phyloP scores from a whole-genome alignment of 2,113 vertebrate genomes.

The Malurus elegans region DNA sequence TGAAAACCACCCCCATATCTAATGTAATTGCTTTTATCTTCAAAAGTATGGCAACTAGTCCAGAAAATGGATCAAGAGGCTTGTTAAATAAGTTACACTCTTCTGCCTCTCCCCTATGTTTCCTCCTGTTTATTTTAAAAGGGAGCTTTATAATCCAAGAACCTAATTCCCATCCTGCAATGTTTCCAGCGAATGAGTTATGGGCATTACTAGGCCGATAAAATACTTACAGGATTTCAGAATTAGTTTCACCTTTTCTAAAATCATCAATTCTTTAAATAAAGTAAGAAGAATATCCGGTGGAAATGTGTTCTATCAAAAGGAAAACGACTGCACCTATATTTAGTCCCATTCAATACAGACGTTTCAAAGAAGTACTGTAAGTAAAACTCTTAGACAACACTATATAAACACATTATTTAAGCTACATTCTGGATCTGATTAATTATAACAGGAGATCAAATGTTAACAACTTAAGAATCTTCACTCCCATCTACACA shows the following conservation, averaged over 20 bases:
- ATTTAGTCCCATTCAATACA: slow-evolving; percentile 11
- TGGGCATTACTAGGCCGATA: slow-evolving; percentile 24
- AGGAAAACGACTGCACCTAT: slow-evolving; percentile 5
- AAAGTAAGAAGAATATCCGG: slow-evolving; percentile 32
- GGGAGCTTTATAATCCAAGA: slow-evolving; percentile 62
- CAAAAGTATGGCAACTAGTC: slow-evolving; percentile 31
- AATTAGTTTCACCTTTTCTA: slow-evolving; percentile 49
- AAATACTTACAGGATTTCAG: slow-evolving; percentile 66
- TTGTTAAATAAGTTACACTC: slow-evolving; percentile 60
- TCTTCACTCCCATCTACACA: slow-evolving; percentile 33
- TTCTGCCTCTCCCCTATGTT: slow-evolving; percentile 17
- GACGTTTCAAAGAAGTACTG: background rate
- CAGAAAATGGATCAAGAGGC: slow-evolving; percentile 35
- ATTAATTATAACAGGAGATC: slow-evolving; percentile 68
- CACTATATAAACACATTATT: slow-evolving; percentile 49
- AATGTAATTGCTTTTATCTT: slow-evolving; percentile 29
- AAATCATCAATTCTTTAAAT: slow-evolving; percentile 50
- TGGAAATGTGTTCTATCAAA: slow-evolving; percentile 57
- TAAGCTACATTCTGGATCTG: slow-evolving; percentile 50
- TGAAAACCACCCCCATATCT: background rate
- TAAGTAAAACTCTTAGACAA: slow-evolving; percentile 26
- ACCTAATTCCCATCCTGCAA: slow-evolving; percentile 55
- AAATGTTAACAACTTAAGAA: slow-evolving; percentile 71
- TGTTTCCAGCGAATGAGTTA: slow-evolving; percentile 49
- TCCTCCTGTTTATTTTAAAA: slow-evolving; percentile 69